These are phyloP conservation scores for Stenotaenia linearis DNA, from an alignment of 2,888 invertebrate species.

Conservation along the genomic window DNA sequence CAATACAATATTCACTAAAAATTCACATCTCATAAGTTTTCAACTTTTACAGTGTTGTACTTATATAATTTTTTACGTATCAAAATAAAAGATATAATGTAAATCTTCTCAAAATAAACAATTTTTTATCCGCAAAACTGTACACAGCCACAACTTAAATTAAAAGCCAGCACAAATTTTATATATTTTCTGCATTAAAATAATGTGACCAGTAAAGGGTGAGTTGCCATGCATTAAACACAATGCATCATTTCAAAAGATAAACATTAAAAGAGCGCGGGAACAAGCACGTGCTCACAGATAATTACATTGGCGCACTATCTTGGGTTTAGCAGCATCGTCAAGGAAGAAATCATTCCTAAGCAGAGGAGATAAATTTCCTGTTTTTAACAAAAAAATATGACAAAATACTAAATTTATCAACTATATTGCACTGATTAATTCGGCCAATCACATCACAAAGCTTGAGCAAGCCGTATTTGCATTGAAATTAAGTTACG, in stretches of 20 bases:
- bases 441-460: neutral
- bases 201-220: neutral
- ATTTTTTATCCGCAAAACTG: neutral
- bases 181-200: neutral
- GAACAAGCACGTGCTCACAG: conserved; percentile 2
- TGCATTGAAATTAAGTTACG: neutral
- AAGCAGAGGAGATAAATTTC: conserved; percentile 29
- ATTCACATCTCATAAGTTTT: neutral
- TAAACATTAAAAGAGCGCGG: neutral
- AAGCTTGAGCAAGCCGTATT: neutral
- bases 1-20: too few relatives aligned
- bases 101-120: neutral
- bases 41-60: neutral
- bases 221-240: too few relatives aligned
- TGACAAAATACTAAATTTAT: neutral
- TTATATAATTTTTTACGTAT: neutral
- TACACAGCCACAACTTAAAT: neutral
- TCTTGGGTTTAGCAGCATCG: conserved; percentile 24
- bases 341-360: conserved; percentile 27
- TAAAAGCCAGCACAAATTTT: neutral
- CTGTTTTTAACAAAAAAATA: conserved; percentile 24
- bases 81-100: neutral
- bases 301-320: conserved; percentile 24
- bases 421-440: neutral
- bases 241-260: too few relatives aligned